phyloP scores from a whole-genome alignment of 2,113 vertebrate species.

The Ciconia stormi region DNA sequence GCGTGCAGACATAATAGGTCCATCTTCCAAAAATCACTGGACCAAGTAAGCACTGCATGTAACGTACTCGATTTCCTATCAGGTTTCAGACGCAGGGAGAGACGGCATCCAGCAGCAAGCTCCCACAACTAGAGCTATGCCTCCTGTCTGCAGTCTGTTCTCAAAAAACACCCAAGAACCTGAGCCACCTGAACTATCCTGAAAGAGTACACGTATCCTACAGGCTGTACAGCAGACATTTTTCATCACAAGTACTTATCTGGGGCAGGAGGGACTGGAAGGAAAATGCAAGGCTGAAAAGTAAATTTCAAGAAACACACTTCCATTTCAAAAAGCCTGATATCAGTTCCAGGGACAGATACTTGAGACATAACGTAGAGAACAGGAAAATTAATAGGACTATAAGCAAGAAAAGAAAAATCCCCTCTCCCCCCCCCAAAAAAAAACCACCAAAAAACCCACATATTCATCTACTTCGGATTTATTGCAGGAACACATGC shows the following conservation, averaged over 20 bases:
- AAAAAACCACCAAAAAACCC: neutral
- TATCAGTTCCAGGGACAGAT: neutral
- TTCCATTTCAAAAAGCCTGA: neutral
- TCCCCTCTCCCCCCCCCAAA: no score
- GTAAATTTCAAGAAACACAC: neutral
- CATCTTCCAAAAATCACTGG: neutral
- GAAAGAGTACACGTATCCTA: neutral
- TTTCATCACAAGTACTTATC: neutral
- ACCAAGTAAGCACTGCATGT: neutral
- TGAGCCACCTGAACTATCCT: neutral
- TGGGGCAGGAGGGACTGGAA: neutral
- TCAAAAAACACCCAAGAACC: neutral
- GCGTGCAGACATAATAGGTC: neutral
- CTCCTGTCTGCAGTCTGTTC: neutral
- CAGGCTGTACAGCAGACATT: neutral
- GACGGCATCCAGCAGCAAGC: neutral
- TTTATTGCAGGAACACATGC: slow-evolving; percentile 12
- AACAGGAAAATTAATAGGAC: neutral
- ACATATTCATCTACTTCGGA: neutral
- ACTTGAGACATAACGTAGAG: neutral
- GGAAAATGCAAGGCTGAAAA: neutral
- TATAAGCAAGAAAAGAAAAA: neutral
- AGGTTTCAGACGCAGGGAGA: neutral
- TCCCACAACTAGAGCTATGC: neutral
- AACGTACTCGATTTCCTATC: neutral